Conservation (phyloP, 2,888 invertebrate species). For the Tachina fera region DNA sequence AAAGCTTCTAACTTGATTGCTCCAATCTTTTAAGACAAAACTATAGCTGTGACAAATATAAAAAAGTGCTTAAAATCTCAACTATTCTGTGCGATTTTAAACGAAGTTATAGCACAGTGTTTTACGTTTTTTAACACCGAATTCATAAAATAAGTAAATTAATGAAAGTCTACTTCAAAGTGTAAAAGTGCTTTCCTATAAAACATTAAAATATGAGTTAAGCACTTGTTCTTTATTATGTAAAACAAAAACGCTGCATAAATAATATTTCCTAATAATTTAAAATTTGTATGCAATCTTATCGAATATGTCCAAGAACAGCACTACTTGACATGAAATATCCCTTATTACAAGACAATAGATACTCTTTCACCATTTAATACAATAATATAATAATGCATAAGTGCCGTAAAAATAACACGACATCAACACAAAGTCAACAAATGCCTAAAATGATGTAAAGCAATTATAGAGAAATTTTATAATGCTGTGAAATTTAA, state of each 20-base stretch:
- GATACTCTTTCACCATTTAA: slow-evolving; percentile 33
- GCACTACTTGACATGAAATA: slow-evolving; percentile 43
- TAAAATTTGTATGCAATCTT: background rate
- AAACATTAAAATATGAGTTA: too few species aligned
- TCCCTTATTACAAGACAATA: slow-evolving; percentile 36
- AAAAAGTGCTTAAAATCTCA: too few species aligned
- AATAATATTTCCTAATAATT: slow-evolving; percentile 21
- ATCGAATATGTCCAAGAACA: slow-evolving; percentile 2
- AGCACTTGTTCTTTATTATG: too few species aligned
- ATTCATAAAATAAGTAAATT: too few species aligned
- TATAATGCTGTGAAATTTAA: background rate
- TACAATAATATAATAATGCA: background rate
- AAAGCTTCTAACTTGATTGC: too few species aligned
- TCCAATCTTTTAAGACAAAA: too few species aligned
- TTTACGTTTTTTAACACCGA: too few species aligned
- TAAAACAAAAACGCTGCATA: background rate
- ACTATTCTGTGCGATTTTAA: too few species aligned
- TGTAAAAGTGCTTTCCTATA: too few species aligned
- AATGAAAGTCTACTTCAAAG: too few species aligned
- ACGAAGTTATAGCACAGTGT: too few species aligned
- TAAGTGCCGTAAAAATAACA: slow-evolving; percentile 3
- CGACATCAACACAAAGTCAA: background rate
- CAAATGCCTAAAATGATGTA: background rate
- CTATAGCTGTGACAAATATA: too few species aligned
- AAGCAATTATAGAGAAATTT: background rate